These are phyloP conservation scores for Uloborus plumipes DNA, from an alignment of 2,888 invertebrate genomes.

Conservation along the genomic window DNA sequence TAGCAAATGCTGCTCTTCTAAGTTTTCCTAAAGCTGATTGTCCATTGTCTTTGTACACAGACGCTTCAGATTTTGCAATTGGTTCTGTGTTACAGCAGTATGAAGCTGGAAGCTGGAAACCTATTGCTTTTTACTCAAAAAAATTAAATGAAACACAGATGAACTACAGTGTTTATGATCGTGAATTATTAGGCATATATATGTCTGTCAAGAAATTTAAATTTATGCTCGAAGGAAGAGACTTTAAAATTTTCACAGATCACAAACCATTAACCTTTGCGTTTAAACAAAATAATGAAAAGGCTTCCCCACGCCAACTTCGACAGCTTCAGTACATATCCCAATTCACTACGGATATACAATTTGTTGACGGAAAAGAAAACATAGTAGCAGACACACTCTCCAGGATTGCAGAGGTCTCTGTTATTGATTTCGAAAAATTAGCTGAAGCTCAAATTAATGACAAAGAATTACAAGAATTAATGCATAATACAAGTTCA, in stretches of 20 bases:
- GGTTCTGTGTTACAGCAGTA: constrained; percentile 68
- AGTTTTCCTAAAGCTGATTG: constrained; percentile 30
- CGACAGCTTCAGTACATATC: constrained; percentile 67
- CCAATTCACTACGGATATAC: constrained; percentile 70
- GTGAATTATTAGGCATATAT: constrained; percentile 14
- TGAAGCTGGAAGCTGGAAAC: constrained; percentile 59
- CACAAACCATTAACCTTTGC: neutral
- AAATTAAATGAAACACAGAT: constrained; percentile 19
- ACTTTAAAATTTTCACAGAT: constrained; percentile 1
- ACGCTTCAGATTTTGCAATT: constrained; percentile 71
- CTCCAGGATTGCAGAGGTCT: neutral
- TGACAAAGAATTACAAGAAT: no score
- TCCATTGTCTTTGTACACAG: constrained; percentile 47
- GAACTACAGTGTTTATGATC: constrained; percentile 18
- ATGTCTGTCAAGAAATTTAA: constrained; percentile 32
- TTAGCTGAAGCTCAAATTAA: no score
- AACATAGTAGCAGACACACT: constrained; percentile 50
- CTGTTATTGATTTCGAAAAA: no score
- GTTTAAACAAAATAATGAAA: constrained; percentile 5
- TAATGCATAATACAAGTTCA: no score
- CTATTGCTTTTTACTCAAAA: constrained; percentile 26
- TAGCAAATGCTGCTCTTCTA: constrained; percentile 34
- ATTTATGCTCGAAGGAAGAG: constrained; percentile 20
- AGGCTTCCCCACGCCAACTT: constrained; percentile 69
- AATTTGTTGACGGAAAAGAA: constrained; percentile 67